phyloP scores from a whole-genome alignment of 2,113 vertebrate species.

The Pomatostomus ruficeps region DNA sequence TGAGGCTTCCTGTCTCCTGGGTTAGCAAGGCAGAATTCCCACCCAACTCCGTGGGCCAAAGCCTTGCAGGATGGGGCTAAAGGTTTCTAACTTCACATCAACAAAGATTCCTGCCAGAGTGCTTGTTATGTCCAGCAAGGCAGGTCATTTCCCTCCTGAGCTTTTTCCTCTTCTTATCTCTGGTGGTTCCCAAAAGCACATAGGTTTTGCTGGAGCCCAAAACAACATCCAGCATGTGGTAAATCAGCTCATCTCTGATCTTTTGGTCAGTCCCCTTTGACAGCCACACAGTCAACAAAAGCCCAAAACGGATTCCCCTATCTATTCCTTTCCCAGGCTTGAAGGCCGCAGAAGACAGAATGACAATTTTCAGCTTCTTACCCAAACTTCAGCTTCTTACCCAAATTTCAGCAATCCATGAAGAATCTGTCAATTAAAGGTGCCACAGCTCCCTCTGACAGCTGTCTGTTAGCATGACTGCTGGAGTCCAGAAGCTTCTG shows the following conservation, averaged over 20 bases:
- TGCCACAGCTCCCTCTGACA: not conserved
- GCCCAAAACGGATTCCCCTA: too few relatives aligned
- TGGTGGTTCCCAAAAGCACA: constrained; percentile 25
- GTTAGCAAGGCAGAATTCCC: not conserved
- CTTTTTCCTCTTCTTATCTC: constrained; percentile 32
- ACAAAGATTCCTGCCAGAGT: not conserved
- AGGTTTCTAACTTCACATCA: not conserved
- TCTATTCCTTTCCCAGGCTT: not conserved
- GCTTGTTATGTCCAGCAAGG: constrained; percentile 3
- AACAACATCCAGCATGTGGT: constrained; percentile 6
- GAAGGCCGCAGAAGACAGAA: not conserved
- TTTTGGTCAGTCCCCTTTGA: constrained; percentile 37
- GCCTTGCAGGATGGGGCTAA: not conserved
- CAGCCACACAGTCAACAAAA: constrained; percentile 1
- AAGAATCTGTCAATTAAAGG: not conserved
- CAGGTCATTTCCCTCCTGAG: constrained; percentile 30
- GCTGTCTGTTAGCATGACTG: not conserved
- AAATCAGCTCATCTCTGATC: constrained; percentile 1
- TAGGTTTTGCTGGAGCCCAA: constrained; percentile 9
- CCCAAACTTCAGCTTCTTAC: not conserved
- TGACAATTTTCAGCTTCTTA: not conserved
- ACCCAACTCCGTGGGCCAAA: not conserved
- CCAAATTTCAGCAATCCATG: not conserved
- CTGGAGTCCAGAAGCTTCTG: constrained; percentile 20
- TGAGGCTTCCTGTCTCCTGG: not conserved